Percentiles rank a stretch among this genome's conserved stretches.
Evolutionary conservation across 2,797 vertebrate species (phyloP).

Genomic region (Apogon hyalosoma): DNA sequence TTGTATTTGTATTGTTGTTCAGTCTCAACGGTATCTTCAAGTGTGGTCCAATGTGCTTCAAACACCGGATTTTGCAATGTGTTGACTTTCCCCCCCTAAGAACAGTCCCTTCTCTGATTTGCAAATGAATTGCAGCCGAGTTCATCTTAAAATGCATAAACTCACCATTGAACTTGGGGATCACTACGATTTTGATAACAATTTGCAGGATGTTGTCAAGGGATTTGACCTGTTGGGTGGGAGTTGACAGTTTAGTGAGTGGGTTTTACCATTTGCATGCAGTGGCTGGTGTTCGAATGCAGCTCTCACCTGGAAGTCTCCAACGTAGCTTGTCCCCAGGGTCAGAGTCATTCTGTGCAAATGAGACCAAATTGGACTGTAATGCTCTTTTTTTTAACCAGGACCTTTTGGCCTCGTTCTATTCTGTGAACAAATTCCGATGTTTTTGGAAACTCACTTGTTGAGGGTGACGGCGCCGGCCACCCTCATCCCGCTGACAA

Average conservation of each 20-base stretch:
- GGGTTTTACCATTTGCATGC: no score
- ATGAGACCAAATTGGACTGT: slow-evolving; percentile 40
- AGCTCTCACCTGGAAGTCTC: slow-evolving; percentile 78
- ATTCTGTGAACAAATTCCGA: not conserved
- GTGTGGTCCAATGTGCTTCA: no score
- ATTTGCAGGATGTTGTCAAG: slow-evolving; percentile 69
- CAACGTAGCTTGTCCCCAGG: slow-evolving; percentile 77
- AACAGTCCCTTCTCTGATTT: no score
- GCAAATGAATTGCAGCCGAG: no score
- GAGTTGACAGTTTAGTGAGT: no score
- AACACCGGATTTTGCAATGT: no score
- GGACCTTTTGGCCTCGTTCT: slow-evolving; percentile 20
- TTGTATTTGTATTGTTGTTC: no score
- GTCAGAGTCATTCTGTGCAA: slow-evolving; percentile 77
- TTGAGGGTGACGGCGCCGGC: slow-evolving; percentile 76
- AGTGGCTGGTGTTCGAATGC: not conserved
- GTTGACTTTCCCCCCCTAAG: no score
- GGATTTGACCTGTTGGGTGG: slow-evolving; percentile 66
- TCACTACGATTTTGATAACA: slow-evolving; percentile 74
- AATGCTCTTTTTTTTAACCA: slow-evolving; percentile 15
- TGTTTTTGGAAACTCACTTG: slow-evolving; percentile 67
- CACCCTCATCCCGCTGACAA: slow-evolving; percentile 66
- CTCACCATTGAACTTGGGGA: slow-evolving; percentile 82
- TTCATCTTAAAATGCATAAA: not conserved
- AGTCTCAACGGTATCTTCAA: no score